Conservation (phyloP, 2,113 vertebrate species). For the Bos javanicus region DNA sequence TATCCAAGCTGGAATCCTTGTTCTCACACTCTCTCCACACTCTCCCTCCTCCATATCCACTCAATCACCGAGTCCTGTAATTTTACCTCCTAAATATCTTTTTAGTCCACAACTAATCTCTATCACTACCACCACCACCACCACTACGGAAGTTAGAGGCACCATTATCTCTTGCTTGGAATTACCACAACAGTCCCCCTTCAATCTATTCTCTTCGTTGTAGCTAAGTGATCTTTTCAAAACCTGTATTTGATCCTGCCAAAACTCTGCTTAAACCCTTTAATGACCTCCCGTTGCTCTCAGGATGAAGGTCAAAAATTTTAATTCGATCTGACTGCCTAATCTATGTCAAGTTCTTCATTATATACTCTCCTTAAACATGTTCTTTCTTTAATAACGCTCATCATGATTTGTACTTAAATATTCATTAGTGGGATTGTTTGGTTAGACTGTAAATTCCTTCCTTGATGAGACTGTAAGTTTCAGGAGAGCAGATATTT, state of each 20-base stretch:
- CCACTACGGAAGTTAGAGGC: neutral
- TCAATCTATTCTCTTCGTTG: neutral
- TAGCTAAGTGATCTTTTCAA: constrained; percentile 28
- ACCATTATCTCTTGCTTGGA: neutral
- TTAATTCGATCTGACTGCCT: neutral
- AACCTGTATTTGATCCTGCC: neutral
- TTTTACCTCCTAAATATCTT: neutral
- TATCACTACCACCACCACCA: neutral
- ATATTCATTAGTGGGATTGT: constrained; percentile 1
- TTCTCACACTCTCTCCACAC: neutral
- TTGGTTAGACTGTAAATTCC: neutral
- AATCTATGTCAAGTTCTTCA: neutral
- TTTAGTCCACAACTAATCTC: neutral
- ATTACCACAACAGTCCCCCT: neutral
- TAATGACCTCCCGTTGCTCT: neutral
- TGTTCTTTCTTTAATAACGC: neutral
- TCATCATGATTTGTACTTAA: neutral
- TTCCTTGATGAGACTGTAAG: neutral
- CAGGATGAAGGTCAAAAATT: neutral
- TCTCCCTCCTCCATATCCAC: neutral
- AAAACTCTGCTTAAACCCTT: constrained; percentile 30
- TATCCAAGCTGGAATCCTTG: neutral
- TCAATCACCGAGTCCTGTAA: neutral
- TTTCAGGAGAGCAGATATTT: constrained; percentile 19
- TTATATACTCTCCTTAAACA: neutral